phyloP scores from a whole-genome alignment of 2,888 invertebrate genomes.

The Iphiclides podalirius region DNA sequence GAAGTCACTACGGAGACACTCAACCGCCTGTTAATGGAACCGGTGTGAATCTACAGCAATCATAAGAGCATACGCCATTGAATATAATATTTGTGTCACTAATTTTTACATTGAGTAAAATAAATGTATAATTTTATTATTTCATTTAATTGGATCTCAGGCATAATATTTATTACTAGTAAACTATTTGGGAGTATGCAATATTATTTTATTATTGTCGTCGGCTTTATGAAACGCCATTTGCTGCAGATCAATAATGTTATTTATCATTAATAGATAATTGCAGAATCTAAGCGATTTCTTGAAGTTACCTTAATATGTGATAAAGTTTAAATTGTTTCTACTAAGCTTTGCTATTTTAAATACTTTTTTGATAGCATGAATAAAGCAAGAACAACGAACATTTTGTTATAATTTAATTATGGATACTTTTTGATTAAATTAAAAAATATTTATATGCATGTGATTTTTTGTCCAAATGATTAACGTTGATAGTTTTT shows the following conservation, averaged over 20 bases:
- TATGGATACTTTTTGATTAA: neutral
- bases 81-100: conserved; percentile 1
- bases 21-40: conserved; percentile 46
- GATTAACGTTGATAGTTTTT: conserved; percentile 11
- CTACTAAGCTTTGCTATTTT: too few relatives aligned
- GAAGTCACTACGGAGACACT: conserved; percentile 68
- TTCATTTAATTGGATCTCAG: conserved; percentile 26
- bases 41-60: too few relatives aligned
- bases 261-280: too few relatives aligned
- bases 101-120: conserved; percentile 12
- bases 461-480: conserved; percentile 19
- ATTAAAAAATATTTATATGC: neutral
- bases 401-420: conserved; percentile 3
- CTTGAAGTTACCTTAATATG: too few relatives aligned
- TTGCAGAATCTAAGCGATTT: too few relatives aligned
- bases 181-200: conserved; percentile 30
- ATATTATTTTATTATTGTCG: conserved; percentile 16
- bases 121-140: conserved; percentile 1
- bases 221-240: neutral
- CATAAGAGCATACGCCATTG: conserved; percentile 6
- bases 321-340: too few relatives aligned
- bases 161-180: conserved; percentile 33
- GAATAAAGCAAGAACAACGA: too few relatives aligned
- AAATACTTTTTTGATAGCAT: too few relatives aligned
- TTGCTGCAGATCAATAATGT: too few relatives aligned